These are phyloP conservation scores for Rhabdomys pumilio DNA, from an alignment of 2,797 vertebrate genomes.

Conservation along the genomic window DNA sequence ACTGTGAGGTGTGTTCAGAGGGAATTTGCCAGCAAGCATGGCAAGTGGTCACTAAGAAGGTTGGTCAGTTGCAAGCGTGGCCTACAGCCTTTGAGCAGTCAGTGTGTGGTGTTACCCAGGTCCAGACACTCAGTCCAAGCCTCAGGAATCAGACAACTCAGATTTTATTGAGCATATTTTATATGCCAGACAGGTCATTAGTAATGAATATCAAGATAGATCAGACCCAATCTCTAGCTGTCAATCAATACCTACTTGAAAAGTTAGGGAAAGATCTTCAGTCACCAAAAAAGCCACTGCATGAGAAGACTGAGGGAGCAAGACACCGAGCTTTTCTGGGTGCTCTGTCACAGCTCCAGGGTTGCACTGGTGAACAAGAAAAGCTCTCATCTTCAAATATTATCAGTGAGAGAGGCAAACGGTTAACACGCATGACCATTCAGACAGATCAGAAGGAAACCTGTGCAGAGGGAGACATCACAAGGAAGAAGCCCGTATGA, in stretches of 20 bases:
- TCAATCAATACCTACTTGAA: background rate
- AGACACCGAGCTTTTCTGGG: background rate
- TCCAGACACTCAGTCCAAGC: background rate
- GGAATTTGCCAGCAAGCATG: background rate
- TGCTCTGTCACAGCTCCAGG: background rate
- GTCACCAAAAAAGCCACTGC: background rate
- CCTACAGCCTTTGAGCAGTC: background rate
- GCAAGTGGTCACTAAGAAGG: background rate
- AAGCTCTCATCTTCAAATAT: background rate
- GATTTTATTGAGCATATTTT: constrained; percentile 36
- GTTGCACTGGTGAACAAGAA: background rate
- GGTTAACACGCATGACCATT: background rate
- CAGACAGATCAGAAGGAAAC: background rate
- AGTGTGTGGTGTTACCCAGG: background rate
- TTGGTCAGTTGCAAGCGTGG: background rate
- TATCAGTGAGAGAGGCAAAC: background rate
- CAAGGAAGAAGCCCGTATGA: no score
- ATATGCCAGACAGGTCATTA: background rate
- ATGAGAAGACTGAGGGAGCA: background rate
- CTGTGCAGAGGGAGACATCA: background rate
- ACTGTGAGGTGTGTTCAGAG: background rate
- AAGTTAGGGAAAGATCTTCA: background rate
- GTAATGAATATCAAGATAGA: background rate
- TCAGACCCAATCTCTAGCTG: background rate
- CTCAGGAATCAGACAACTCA: background rate